Evolutionary conservation across 1,140 invertebrate species (phyloP), one percentile per base, ranked within the genome.

Genomic region (Heliconius melpomene): DNA sequence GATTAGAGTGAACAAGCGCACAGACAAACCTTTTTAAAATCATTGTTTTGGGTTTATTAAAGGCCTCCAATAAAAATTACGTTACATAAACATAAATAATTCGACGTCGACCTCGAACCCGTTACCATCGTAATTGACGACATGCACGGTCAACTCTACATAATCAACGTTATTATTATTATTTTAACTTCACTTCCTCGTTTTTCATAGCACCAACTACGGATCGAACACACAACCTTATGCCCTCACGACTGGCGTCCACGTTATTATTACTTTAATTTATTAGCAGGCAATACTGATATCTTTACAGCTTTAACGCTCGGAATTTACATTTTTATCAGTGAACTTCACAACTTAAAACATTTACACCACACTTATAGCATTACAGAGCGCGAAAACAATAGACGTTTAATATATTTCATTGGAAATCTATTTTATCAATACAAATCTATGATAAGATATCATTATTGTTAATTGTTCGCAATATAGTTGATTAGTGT

Each of bases 381-480:
- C n/a, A 23, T 60, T 11, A 66, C 60, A 29, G 60, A 26, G 8
- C 9, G 60, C 26, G 13, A 29, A 7, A 66, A 66, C 23, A 66
- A 66, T 26, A 29, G 11, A 23, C 23, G 16, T 29, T 29, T n/a
- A 66, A 66, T 66, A 66, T 5, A 29, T 66, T 66, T 66, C 26
- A 29, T 66, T 66, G 26, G 60, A 66, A 66, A 66, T 66, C 9
- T 11, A n/a, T 66, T 66, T 66, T 66, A 66, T 66, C 60, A 26
- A 13, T 66, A 66, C 5, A 66, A 66, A 16, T 66, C 23, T 16
- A 29, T 13, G 60, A 66, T 66, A 66, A 66, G 60, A 26, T 66
- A 66, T 66, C 26, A 16, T 0, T 29, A 16, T 66, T 66, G 26
- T 66, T 66, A 66, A 66, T 66, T 66, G 60, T 66, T 60, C 2